Evolutionary conservation across 2,797 vertebrate genomes (phyloP).

Genomic region (Trachops cirrhosus): DNA sequence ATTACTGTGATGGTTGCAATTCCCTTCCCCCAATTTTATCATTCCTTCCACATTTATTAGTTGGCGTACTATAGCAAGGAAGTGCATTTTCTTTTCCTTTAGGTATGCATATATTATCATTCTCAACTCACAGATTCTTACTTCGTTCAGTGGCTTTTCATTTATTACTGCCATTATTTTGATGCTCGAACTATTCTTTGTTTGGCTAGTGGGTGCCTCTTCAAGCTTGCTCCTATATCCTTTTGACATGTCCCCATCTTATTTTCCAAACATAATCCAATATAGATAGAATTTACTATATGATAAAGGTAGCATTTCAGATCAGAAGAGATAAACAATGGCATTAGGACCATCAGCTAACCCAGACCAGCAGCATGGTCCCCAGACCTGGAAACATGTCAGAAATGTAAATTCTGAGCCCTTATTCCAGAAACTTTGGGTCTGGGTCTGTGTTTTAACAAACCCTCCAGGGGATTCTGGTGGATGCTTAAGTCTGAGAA

Average conservation of each 20-base stretch:
- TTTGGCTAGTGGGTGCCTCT: not conserved
- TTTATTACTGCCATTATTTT: not conserved
- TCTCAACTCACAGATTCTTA: not conserved
- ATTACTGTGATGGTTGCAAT: not conserved
- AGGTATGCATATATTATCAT: not conserved
- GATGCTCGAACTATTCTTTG: not conserved
- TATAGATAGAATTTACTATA: not conserved
- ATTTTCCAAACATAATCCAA: not conserved
- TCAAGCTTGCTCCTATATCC: not conserved
- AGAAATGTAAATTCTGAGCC: not conserved
- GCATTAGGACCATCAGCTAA: not conserved
- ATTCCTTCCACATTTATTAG: not conserved
- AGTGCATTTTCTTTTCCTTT: not conserved
- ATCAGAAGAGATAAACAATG: not conserved
- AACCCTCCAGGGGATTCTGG: not conserved
- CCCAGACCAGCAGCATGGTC: not conserved
- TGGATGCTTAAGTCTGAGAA: not conserved
- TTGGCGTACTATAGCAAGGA: not conserved
- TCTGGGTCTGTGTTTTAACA: not conserved
- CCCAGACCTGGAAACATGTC: not conserved
- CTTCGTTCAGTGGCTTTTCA: not conserved
- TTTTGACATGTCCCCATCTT: not conserved
- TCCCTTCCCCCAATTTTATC: not conserved
- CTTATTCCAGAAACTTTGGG: not conserved
- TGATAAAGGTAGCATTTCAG: not conserved